Evolutionary conservation across 92 coral and sea anemone species (phyloP), one percentile per base, ranked within the genome.

Genomic region (Heliopora coerulea): DNA sequence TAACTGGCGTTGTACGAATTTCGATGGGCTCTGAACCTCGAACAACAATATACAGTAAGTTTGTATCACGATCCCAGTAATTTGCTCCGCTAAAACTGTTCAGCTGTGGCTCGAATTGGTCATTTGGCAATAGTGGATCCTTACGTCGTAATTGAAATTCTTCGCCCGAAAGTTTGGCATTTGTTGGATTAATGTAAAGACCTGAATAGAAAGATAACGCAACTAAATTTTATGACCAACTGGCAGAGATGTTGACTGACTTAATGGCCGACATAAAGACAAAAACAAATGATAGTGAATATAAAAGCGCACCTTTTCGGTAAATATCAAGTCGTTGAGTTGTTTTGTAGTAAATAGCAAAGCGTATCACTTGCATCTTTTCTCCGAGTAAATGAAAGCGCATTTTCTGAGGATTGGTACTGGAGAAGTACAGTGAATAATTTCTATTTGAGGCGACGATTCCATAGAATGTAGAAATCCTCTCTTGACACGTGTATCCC

Each of bases 401-500:
- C 23, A 91, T 78, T 3, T 76, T 86, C 29, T 91, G 86, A 0
- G 97, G 97, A 54, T 88, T 91, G 24, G 87, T 86, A 20, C 90
- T 92, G 8, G 97, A 79, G 68, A 91, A 88, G 61, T 80, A 84
- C 31, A 91, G 12, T 1, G 97, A 83, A 52, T 88, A 91, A 67
- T 88, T 88, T 4, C 79, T 70, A 23, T 68, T 65, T 9, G 84
- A 66, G 10, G 97, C 97, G 24, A 88, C 95, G 20, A 91, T 65
- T 0, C 86, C 79, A 58, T 73, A 88, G 79, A 91, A 91, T n/a
- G 97, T 91, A 9, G 97, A 91, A 31, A 91, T 81, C 35, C 97
- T 75, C 60, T 91, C 97, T 62, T 88, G 91, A 66, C 97, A 91
- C 18, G 93, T 80, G 86, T 91, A 91, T 3, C 97, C 97, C 34